A percentile compares a stretch with the other conserved stretches of the same genome.
Evolutionary conservation across 2,888 invertebrate genomes (phyloP).

Genomic region (Heliconius aoede): DNA sequence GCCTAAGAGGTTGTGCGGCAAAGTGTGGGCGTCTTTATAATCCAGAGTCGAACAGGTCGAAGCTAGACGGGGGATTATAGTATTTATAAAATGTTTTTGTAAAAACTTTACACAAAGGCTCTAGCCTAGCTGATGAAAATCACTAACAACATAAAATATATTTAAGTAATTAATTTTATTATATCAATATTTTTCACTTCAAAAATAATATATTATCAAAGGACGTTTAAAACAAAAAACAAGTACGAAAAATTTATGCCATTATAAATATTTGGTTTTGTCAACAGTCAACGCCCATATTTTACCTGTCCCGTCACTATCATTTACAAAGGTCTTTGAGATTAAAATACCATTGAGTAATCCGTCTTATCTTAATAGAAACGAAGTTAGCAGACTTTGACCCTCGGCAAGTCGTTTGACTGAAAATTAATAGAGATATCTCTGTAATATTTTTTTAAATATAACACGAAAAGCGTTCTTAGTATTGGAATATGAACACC

Average conservation of each 20-base stretch:
- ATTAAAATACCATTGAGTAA: constrained; percentile 7
- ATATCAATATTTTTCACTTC: too few species aligned
- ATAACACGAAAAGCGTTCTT: not conserved
- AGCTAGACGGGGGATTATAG: too few species aligned
- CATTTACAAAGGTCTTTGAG: constrained; percentile 18
- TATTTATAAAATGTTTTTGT: too few species aligned
- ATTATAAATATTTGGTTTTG: constrained; percentile 16
- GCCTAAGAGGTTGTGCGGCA: too few species aligned
- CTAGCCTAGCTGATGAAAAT: too few species aligned
- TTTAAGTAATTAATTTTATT: too few species aligned
- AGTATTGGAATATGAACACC: not conserved
- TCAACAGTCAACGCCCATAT: constrained; percentile 20
- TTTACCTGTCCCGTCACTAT: constrained; percentile 16
- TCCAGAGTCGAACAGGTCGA: too few species aligned
- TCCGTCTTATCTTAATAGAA: constrained; percentile 19
- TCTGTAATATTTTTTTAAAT: not conserved
- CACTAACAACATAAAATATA: too few species aligned
- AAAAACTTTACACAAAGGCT: too few species aligned
- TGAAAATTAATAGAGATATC: not conserved
- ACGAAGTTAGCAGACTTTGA: constrained; percentile 7
- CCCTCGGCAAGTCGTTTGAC: constrained; percentile 1
- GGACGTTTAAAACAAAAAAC: not conserved
- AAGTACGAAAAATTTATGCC: not conserved
- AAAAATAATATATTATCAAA: not conserved
- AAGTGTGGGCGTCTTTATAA: too few species aligned